Base-by-base conservation (phyloP, 2,888 invertebrate species). In the Diarsia mendica region DNA sequence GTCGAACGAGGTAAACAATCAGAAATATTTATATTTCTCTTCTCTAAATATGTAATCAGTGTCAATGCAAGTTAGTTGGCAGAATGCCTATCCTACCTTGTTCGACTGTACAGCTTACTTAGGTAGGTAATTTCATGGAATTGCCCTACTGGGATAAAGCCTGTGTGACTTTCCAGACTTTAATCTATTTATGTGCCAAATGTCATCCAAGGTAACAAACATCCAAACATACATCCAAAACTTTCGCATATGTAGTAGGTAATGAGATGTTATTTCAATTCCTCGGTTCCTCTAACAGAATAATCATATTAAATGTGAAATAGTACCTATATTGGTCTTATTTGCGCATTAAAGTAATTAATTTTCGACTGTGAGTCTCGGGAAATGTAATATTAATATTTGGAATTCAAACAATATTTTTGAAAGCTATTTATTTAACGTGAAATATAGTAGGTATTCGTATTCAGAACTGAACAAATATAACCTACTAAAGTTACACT, bases 241-340 rank as follows among this genome's bases (percentile, higher is more conserved):
- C 11, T 53, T n/a, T n/a, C n/a, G n/a, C 53, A 53, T 53, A 13
- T 5, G 23, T 53, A 55, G 13, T n/a, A 6, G 55, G 55, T 23
- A 23, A 13, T 58, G 23, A 18, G 18, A 86, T 87, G 85, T 82
- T 78, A 88, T 88, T 86, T 72, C 75, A 80, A 88, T 82, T 66
- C 28, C 39, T 74, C 76, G 72, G 85, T 82, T 63, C 18, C 20
- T 51, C 20, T 6, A 49, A 13, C 55, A 64, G 33, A 63, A 63
- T 28, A 9, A 28, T 28, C 48, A 63, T 33, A 67, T 71, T 44
- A 74, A 51, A 72, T 67, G 23, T 63, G 11, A 63, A 75, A 67
- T 72, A 61, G 28, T 61, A n/a, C n/a, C n/a, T n/a, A 51, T 75
- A 64, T 44, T 18, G 58, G 33, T 65, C n/a, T 51, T 72, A 79